Evolutionary conservation across 2,888 invertebrate genomes (phyloP).

Genomic region (Noctua janthina): DNA sequence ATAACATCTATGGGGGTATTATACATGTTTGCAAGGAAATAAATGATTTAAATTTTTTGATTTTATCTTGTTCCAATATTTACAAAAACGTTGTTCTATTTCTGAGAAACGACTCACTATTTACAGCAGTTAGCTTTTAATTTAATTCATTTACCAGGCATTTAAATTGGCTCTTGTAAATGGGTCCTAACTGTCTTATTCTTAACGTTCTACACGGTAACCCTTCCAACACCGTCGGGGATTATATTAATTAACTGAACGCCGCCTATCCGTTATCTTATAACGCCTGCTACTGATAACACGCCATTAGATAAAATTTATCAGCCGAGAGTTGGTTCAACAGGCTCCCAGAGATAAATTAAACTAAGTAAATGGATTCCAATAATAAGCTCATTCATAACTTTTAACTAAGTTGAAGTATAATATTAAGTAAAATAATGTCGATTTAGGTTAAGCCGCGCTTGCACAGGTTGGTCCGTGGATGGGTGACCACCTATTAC

Average conservation of each 20-base stretch:
- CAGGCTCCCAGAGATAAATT: slow-evolving; percentile 30
- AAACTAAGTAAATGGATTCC: neutral
- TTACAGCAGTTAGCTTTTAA: neutral
- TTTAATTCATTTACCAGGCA: neutral
- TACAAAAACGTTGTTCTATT: neutral
- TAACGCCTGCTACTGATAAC: slow-evolving; percentile 44
- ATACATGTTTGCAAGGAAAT: no score
- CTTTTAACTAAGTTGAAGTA: neutral
- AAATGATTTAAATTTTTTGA: no score
- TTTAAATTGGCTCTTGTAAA: slow-evolving; percentile 7
- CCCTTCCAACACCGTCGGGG: neutral
- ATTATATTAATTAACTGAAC: slow-evolving; percentile 34
- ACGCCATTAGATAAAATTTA: slow-evolving; percentile 36
- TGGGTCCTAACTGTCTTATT: neutral
- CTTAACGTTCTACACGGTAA: neutral
- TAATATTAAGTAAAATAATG: neutral
- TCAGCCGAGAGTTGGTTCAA: slow-evolving; percentile 12
- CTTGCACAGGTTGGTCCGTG: no score
- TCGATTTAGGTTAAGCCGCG: no score
- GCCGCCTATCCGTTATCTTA: slow-evolving; percentile 44
- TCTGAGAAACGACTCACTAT: neutral
- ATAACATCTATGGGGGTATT: no score
- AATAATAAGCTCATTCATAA: neutral
- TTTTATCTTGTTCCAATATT: no score
- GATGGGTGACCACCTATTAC: no score